phyloP scores from a whole-genome alignment of 2,113 vertebrate genomes.

The Ictalurus furcatus region DNA sequence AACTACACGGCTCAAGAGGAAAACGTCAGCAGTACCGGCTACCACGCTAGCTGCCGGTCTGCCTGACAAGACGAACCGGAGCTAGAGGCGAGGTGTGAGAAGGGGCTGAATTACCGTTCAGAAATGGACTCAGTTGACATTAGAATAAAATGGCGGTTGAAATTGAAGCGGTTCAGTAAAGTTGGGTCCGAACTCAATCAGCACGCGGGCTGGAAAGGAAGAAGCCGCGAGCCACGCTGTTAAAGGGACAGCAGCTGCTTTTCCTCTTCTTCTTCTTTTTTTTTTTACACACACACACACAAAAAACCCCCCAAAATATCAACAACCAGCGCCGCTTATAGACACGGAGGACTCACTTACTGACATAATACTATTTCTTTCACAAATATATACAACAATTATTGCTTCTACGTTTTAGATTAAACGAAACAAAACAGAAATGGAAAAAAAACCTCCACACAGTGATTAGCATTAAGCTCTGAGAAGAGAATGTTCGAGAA shows the following conservation, averaged over 20 bases:
- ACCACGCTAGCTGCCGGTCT: not conserved
- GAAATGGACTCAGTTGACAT: not conserved
- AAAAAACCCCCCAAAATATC: no score
- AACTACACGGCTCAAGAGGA: not conserved
- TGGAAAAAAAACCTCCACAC: no score
- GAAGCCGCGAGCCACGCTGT: conserved; percentile 40
- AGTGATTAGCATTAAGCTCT: no score
- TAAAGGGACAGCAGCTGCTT: conserved; percentile 60
- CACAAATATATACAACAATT: no score
- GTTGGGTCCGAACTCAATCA: conserved; percentile 9
- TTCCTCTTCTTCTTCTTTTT: no score
- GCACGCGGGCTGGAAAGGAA: conserved; percentile 61
- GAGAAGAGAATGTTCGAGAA: not conserved
- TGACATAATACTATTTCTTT: not conserved
- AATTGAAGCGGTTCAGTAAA: not conserved
- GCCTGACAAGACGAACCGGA: not conserved
- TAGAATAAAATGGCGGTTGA: not conserved
- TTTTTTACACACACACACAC: no score
- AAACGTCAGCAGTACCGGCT: not conserved
- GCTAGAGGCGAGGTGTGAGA: not conserved
- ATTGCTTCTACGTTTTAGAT: not conserved
- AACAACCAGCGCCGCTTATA: conserved; percentile 40
- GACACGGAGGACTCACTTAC: not conserved
- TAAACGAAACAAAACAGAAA: not conserved
- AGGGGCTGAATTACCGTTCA: not conserved